Conservation (phyloP, 2,113 vertebrate species). For the Lontra canadensis region DNA sequence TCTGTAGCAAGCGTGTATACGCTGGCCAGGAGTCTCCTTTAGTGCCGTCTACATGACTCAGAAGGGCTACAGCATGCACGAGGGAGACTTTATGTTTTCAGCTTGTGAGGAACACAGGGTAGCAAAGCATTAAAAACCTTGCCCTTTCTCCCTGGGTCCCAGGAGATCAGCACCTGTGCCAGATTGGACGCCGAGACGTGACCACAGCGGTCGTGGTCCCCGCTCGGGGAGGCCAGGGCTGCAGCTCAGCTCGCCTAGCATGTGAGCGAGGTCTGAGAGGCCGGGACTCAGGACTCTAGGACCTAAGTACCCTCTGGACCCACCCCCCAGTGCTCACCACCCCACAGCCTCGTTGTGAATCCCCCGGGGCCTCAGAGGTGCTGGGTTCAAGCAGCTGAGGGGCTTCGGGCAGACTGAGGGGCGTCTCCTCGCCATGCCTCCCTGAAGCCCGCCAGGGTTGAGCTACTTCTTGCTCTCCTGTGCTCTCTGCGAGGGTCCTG, state of each 20-base stretch:
- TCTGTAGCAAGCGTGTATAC: neutral
- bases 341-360: neutral
- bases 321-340: accelerated
- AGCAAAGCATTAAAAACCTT: neutral
- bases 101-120: neutral
- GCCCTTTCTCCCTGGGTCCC: neutral
- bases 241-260: neutral
- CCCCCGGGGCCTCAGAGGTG: neutral
- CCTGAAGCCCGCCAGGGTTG: neutral
- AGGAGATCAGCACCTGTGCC: neutral
- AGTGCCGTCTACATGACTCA: neutral
- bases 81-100: neutral
- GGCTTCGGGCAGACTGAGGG: neutral
- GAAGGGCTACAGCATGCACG: accelerated
- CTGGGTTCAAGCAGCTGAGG: neutral
- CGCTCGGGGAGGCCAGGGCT: neutral
- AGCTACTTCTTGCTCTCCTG: neutral
- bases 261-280: neutral
- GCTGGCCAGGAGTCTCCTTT: neutral
- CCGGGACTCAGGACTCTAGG: neutral
- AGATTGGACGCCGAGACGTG: neutral
- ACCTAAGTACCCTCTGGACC: neutral
- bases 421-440: neutral
- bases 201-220: neutral
- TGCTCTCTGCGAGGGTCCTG: neutral